A percentile compares a stretch with the other conserved stretches of the same genome.
Conservation (phyloP, 2,797 vertebrate species). For the Selene dorsalis region DNA sequence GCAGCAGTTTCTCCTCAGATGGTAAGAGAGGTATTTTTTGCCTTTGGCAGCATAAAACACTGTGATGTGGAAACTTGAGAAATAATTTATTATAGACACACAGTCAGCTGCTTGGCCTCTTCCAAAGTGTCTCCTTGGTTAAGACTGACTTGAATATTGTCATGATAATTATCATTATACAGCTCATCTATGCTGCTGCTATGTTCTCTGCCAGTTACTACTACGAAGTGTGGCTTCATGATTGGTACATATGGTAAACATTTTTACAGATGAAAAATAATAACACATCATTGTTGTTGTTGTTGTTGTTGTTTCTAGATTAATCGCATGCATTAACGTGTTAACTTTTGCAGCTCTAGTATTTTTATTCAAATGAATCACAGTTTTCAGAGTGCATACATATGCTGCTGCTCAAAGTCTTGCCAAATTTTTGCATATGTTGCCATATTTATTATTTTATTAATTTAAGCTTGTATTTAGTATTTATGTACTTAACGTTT, state of each 20-base stretch:
- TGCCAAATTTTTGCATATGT: constrained; percentile 17
- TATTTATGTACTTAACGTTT: neutral
- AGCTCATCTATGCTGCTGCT: neutral
- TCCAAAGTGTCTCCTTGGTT: constrained; percentile 15
- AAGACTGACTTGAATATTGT: neutral
- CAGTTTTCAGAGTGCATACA: neutral
- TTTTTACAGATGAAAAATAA: no score
- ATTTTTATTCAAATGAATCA: constrained; percentile 1
- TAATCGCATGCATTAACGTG: no score
- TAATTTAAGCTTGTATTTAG: constrained; percentile 1
- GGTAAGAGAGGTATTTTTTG: constrained; percentile 37
- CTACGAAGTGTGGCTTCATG: neutral
- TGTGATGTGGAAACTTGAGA: constrained; percentile 60
- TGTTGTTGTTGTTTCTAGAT: no score
- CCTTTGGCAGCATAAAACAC: constrained; percentile 43
- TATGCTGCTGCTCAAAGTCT: neutral
- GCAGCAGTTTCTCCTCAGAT: constrained; percentile 30
- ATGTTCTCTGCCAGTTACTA: neutral
- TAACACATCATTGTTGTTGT: no score
- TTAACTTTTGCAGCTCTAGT: no score
- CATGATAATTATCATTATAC: neutral
- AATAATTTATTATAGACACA: constrained; percentile 44
- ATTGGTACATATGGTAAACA: no score
- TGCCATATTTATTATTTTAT: constrained; percentile 16
- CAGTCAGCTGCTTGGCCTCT: constrained; percentile 3